Base-by-base conservation (phyloP, 2,797 vertebrate genomes). In the Cephalopachus bancanus region DNA sequence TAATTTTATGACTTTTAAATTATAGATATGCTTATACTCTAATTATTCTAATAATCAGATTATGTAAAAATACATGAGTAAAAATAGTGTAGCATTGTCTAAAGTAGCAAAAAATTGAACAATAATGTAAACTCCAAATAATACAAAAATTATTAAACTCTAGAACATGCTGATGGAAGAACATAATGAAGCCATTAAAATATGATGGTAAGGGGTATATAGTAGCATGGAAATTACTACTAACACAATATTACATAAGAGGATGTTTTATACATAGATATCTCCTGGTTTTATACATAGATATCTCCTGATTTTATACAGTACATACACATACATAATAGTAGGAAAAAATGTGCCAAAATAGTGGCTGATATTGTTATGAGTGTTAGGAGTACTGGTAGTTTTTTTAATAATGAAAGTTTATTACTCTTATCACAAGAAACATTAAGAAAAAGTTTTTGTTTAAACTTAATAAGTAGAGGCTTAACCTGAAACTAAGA, bases 121-220 rank as follows among this genome's bases (percentile, higher is more conserved):
- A 44, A 44, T 44, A 44, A 69, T 69, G 65, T 89, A 64, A 67
- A 49, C 75, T 81, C 53, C 44, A 81, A 80, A 44, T 80, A 80
- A 74, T 65, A 49, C 37, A 64, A 83, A 83, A 76, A 81, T 59
- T n/a, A 75, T 64, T 95, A 91, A 84, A 84, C 17, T 95, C 44
- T 60, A 62, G 86, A 72, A 86, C 37, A 53, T 91, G 10, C 30
- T 67, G 5, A 11, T 44, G 71, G 81, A 55, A 86, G 92, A 65
- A 74, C 30, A 85, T 33, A 80, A 67, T n/a, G 24, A 85, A 79
- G n/a, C 76, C 62, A 19, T 75, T 86, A 80, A 91, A 90, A 69
- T 90, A 57, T 93, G n/a, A 24, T 67, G 49, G 51, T 91, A 65
- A 91, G 81, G 60, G 8, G 15, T 67, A n/a, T 60, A 20, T 62